Conservation (phyloP, 2,888 invertebrate species). For the Tinea pellionella region DNA sequence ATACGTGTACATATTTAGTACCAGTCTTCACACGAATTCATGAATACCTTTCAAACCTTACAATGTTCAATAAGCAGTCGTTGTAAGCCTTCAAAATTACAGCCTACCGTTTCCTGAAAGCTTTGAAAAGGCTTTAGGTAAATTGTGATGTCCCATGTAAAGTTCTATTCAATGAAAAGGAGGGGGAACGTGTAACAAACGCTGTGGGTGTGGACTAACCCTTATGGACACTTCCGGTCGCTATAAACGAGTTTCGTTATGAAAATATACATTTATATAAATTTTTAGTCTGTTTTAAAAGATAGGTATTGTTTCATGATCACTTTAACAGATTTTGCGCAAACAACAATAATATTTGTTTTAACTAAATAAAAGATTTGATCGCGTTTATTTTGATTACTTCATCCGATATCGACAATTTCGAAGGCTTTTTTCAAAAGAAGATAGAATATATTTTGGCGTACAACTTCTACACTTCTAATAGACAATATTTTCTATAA, state of each 20-base stretch:
- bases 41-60: neutral
- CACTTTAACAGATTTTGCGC: too few species aligned
- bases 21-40: neutral
- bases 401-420: too few species aligned
- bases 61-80: neutral
- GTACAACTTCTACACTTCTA: too few species aligned
- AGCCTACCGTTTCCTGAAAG: neutral
- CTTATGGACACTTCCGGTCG: neutral
- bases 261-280: neutral
- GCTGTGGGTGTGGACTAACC: neutral
- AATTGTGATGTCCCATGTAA: neutral
- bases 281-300: neutral
- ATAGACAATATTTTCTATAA: neutral
- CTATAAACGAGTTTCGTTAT: neutral
- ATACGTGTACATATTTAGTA: too few species aligned
- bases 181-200: neutral
- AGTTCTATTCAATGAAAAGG: neutral
- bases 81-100: neutral
- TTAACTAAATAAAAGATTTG: too few species aligned
- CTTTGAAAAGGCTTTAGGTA: neutral
- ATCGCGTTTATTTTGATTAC: too few species aligned
- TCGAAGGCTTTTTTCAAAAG: too few species aligned
- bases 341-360: too few species aligned
- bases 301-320: too few species aligned
- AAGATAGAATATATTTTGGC: too few species aligned